Conservation (phyloP, 1,140 invertebrate species). For the Lordiphosa collinella region DNA sequence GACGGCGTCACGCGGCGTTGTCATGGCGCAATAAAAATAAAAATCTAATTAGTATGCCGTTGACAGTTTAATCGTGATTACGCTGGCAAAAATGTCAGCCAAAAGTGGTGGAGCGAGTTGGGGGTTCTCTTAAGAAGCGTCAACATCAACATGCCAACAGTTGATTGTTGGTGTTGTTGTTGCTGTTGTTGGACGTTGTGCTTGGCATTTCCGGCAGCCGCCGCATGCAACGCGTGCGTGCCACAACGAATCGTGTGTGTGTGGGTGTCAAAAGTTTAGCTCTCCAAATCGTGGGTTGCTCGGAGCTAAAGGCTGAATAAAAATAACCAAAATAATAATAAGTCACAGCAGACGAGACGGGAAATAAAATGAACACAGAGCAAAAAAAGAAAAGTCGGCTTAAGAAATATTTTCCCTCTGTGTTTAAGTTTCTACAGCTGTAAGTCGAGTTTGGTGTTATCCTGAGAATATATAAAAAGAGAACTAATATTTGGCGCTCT, state of each 20-base stretch:
- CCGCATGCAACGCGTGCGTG: slow-evolving; percentile 56
- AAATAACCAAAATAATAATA: slow-evolving; percentile 33
- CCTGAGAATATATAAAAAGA: too few species aligned
- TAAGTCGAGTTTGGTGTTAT: too few species aligned
- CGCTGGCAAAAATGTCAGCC: slow-evolving; percentile 71
- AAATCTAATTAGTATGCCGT: slow-evolving; percentile 79
- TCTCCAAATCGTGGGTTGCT: slow-evolving; percentile 10
- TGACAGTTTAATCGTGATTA: slow-evolving; percentile 79
- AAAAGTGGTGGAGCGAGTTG: slow-evolving; percentile 19
- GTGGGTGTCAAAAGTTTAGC: slow-evolving; percentile 47
- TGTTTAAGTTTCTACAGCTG: too few species aligned
- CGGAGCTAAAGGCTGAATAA: slow-evolving; percentile 24
- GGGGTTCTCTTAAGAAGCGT: slow-evolving; percentile 11
- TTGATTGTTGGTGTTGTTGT: slow-evolving; percentile 46
- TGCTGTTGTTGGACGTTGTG: slow-evolving; percentile 51
- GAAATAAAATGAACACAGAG: not conserved
- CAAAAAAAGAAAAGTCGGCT: not conserved
- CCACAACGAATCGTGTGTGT: slow-evolving; percentile 40
- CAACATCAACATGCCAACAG: slow-evolving; percentile 76
- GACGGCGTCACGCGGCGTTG: slow-evolving; percentile 69
- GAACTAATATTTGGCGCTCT: too few species aligned
- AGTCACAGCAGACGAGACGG: slow-evolving; percentile 1
- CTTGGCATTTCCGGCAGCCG: slow-evolving; percentile 72
- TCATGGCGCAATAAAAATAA: slow-evolving; percentile 78
- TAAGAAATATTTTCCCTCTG: not conserved